Evolutionary conservation across 2,797 vertebrate genomes (phyloP), one percentile per base, ranked within the genome.

Genomic region (Pipistrellus kuhlii): DNA sequence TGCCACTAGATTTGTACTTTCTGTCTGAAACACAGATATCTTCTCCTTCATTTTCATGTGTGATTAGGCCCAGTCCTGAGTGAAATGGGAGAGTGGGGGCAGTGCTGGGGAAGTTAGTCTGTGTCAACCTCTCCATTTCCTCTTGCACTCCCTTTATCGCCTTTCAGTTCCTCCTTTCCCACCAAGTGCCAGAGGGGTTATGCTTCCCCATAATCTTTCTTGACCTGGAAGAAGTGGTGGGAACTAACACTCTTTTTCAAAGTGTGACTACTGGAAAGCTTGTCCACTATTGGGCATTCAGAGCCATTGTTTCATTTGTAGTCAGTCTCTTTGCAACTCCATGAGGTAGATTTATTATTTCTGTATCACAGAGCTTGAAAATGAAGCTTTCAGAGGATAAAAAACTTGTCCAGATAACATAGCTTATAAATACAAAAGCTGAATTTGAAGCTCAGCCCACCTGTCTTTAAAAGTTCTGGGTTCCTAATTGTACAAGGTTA

Each of bases 111-210:
- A 73, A 91, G 80, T 53, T 17, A 23, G 77, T 59, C 51, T 66
- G 59, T 66, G 69, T 68, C 82, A 84, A 66, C 89, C 77, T 93
- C 64, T 88, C 66, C 30, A 51, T 94, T 96, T 97, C 94, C 96
- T 94, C 94, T 96, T 66, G n/a, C 0, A 23, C 66, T 44, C 89
- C 35, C 89, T 93, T 94, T 48, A 83, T 94, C 62, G 85, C 5
- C 85, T 97, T 95, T 97, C 95, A 75, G 87, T 97, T 97, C 96
- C 96, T 95, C 82, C 27, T 97, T 96, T 95, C 96, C 95, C 96
- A 96, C 85, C 96, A 97, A 94, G 91, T 97, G 95, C 88, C 87
- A 25, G 73, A 35, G n/a, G 44, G 23, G 23, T 44, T 87, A 12
- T 62, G 88, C 92, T 96, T 94, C 96, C 95, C 68, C 89, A 76